A percentile compares a stretch with the other conserved stretches of the same genome.
Evolutionary conservation across 64 coral and sea anemone genomes (phyloP).

Genomic region (Actinia equina): DNA sequence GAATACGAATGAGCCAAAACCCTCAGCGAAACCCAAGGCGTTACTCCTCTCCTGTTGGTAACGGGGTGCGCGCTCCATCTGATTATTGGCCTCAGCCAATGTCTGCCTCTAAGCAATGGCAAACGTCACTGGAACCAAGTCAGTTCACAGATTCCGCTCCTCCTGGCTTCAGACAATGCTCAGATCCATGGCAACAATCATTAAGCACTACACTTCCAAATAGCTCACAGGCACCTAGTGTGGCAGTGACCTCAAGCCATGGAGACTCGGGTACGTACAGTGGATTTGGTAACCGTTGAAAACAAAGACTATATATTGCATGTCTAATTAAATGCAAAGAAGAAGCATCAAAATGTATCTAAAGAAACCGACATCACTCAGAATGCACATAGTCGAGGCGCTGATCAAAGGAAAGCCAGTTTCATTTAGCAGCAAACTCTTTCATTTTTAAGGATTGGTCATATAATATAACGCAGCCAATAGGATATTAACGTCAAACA

Average conservation of each 20-base stretch:
- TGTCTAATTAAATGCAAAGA: background rate
- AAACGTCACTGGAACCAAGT: conserved; percentile 29
- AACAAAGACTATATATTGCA: background rate
- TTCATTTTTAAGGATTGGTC: background rate
- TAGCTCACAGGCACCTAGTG: conserved; percentile 33
- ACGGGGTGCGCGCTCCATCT: conserved; percentile 47
- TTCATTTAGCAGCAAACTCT: no score
- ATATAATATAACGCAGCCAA: background rate
- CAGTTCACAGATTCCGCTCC: conserved; percentile 36
- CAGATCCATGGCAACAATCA: conserved; percentile 56
- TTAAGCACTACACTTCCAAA: conserved; percentile 2
- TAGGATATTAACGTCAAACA: no score
- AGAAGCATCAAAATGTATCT: background rate
- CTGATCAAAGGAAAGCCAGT: background rate
- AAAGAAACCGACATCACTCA: background rate
- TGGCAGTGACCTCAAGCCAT: conserved; percentile 29
- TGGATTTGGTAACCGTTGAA: conserved; percentile 44
- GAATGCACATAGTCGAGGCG: background rate
- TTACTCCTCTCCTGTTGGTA: conserved; percentile 57
- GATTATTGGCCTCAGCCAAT: conserved; percentile 40
- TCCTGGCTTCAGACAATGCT: conserved; percentile 51
- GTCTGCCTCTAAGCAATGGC: conserved; percentile 45
- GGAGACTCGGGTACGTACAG: conserved; percentile 51
- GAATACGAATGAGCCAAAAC: conserved; percentile 23
- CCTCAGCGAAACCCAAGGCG: conserved; percentile 43